These are phyloP conservation scores for Suncus etruscus DNA, from an alignment of 2,113 vertebrate species.

Conservation along the genomic window DNA sequence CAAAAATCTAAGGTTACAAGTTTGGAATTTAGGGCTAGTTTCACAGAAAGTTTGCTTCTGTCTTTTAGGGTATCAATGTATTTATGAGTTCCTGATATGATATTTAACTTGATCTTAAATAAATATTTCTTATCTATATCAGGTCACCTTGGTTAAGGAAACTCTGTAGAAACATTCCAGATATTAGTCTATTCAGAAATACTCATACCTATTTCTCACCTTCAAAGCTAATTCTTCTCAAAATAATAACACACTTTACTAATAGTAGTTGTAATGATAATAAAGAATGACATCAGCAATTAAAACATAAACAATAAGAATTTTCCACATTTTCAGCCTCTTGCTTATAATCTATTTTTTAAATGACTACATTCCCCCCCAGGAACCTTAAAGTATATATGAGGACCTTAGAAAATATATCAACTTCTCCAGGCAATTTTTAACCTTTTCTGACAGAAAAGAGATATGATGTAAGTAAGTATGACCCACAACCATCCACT, in stretches of 20 bases:
- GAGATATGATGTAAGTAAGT: constrained; percentile 3
- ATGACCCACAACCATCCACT: neutral
- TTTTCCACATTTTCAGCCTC: neutral
- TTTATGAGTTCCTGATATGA: constrained; percentile 23
- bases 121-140: neutral
- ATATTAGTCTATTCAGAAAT: neutral
- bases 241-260: neutral
- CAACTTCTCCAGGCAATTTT: neutral
- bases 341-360: neutral
- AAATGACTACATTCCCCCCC: constrained; percentile 7
- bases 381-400: neutral
- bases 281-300: no score
- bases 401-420: neutral
- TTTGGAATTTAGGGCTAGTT: constrained; percentile 28
- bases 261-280: no score
- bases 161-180: neutral
- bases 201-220: neutral
- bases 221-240: neutral
- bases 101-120: neutral
- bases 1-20: neutral
- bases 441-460: neutral
- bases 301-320: neutral
- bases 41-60: constrained; percentile 26
- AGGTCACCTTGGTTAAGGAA: constrained; percentile 17
- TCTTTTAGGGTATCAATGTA: neutral